A percentile compares a stretch with the other conserved stretches of the same genome.
These are phyloP conservation scores for Steinernema khuongi DNA, from an alignment of 1,140 invertebrate genomes.

Conservation along the genomic window DNA sequence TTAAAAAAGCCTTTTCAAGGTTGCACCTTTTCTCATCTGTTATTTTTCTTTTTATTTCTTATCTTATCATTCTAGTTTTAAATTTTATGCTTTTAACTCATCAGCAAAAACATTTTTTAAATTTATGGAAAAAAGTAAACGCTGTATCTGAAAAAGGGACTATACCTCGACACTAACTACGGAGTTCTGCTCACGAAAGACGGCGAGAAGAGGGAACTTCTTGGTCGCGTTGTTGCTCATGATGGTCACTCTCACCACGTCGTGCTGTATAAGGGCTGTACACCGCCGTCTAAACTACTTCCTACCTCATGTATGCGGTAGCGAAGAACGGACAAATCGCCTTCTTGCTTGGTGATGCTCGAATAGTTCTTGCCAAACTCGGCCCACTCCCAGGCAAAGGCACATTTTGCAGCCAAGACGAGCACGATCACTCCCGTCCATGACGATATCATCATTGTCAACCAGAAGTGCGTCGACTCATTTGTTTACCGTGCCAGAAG, in stretches of 20 bases:
- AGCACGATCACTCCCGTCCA: no score
- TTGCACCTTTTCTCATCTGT: no score
- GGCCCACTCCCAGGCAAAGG: no score
- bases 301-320: background rate
- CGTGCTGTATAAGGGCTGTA: background rate
- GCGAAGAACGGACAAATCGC: slow-evolving; percentile 2
- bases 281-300: background rate
- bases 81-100: background rate
- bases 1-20: no score
- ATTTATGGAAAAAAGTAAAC: no score
- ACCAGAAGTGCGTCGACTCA: no score
- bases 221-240: background rate
- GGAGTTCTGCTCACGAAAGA: slow-evolving; percentile 20
- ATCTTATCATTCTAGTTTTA: background rate
- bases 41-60: no score
- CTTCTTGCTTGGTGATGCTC: background rate
- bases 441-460: no score
- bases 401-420: no score
- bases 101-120: no score
- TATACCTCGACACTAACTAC: slow-evolving; percentile 3
- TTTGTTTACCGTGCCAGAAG: no score
- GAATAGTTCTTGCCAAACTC: slow-evolving; percentile 15
- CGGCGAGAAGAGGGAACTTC: slow-evolving; percentile 14
- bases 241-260: slow-evolving; percentile 14
- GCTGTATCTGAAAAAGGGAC: background rate